phyloP scores from a whole-genome alignment of 2,797 vertebrate species.

The Leptatherina wallacei region DNA sequence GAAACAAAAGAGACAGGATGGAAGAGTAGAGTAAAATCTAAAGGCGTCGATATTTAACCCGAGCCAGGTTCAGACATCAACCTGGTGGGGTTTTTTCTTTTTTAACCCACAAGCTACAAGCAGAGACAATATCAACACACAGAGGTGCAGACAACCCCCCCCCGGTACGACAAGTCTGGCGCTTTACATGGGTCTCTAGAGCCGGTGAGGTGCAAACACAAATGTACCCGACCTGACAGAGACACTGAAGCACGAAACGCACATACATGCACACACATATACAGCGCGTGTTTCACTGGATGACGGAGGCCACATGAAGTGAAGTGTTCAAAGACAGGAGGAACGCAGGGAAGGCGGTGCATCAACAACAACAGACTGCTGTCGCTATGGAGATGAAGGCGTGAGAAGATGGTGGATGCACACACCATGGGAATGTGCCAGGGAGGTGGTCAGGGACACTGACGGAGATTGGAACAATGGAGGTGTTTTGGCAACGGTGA shows the following conservation, averaged over 20 bases:
- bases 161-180: conserved; percentile 17
- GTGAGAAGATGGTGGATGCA: conserved; percentile 38
- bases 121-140: conserved; percentile 41
- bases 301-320: conserved; percentile 36
- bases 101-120: conserved; percentile 4
- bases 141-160: conserved; percentile 18
- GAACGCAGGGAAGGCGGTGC: conserved; percentile 30
- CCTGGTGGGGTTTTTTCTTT: background rate
- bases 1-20: conserved; percentile 35
- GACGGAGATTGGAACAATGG: conserved; percentile 41
- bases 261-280: conserved; percentile 52
- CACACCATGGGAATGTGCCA: conserved; percentile 58
- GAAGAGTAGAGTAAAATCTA: conserved; percentile 29
- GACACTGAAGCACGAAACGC: conserved; percentile 46
- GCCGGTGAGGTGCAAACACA: conserved; percentile 24
- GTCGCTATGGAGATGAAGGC: conserved; percentile 33
- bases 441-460: conserved; percentile 32
- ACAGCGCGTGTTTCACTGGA: conserved; percentile 46
- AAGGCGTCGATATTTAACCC: conserved; percentile 59
- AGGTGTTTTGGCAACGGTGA: conserved; percentile 40
- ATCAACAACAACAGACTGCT: conserved; percentile 42
- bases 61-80: conserved; percentile 27
- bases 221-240: conserved; percentile 29
- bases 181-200: conserved; percentile 10
- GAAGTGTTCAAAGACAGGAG: conserved; percentile 36